These are phyloP conservation scores for Trematocara variabile DNA, from an alignment of 2,113 vertebrate genomes.

Conservation along the genomic window DNA sequence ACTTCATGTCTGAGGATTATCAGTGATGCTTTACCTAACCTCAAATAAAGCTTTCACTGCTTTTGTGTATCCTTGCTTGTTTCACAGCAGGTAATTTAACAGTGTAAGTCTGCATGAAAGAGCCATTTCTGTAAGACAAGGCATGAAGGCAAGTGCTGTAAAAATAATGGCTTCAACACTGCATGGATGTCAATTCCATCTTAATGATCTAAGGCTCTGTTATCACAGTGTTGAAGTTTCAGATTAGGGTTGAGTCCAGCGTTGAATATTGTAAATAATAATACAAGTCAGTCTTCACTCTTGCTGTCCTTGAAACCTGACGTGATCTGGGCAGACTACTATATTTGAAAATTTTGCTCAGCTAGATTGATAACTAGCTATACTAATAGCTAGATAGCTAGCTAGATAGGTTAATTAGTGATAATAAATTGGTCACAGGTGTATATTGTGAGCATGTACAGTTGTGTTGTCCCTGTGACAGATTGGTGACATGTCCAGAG, in stretches of 20 bases:
- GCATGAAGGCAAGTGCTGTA: background rate
- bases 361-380: background rate
- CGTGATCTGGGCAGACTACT: slow-evolving; percentile 11
- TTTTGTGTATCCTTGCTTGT: background rate
- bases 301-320: slow-evolving; percentile 41
- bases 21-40: slow-evolving; percentile 10
- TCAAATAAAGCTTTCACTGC: background rate
- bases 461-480: background rate
- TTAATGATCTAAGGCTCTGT: background rate
- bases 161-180: background rate
- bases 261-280: background rate
- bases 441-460: background rate
- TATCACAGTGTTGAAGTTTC: background rate
- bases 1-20: slow-evolving; percentile 51
- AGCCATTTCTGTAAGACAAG: background rate
- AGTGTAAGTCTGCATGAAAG: background rate
- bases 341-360: background rate
- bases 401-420: background rate
- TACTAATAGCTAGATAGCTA: background rate
- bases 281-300: background rate
- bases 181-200: background rate
- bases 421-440: background rate
- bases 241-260: background rate
- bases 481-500: background rate
- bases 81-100: background rate